A percentile compares a stretch with the other conserved stretches of the same genome.
Conservation (phyloP, 2,113 vertebrate species). For the Chaenocephalus aceratus region DNA sequence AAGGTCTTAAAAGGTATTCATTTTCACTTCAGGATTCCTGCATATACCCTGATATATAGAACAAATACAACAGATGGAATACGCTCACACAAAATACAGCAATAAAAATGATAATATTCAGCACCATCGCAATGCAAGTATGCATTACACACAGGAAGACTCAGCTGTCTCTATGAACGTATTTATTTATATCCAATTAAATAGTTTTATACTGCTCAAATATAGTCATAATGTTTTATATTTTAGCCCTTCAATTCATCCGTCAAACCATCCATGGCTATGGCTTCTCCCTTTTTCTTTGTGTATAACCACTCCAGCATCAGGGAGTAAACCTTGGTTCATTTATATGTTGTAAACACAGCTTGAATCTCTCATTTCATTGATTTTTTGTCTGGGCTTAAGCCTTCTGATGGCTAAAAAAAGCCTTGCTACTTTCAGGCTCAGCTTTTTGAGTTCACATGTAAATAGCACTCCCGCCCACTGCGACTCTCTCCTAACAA, state of each 20-base stretch:
- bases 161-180: neutral
- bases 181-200: neutral
- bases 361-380: neutral
- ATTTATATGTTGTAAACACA: constrained; percentile 18
- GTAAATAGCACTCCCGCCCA: neutral
- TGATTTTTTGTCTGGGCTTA: neutral
- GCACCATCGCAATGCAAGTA: neutral
- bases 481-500: neutral
- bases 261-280: neutral
- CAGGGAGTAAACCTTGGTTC: neutral
- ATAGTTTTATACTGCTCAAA: neutral
- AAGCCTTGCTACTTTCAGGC: constrained; percentile 3
- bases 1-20: too few species aligned
- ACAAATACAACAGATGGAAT: too few species aligned
- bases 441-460: constrained; percentile 5
- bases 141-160: neutral
- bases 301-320: neutral
- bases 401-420: constrained; percentile 22
- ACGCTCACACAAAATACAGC: neutral
- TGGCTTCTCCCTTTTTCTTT: neutral
- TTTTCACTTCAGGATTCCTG: too few species aligned
- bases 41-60: too few species aligned
- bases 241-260: neutral
- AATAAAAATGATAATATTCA: neutral
- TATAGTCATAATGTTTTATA: neutral